These are phyloP conservation scores for Parapsyche elsis DNA, from an alignment of 1,140 invertebrate species.

Conservation along the genomic window DNA sequence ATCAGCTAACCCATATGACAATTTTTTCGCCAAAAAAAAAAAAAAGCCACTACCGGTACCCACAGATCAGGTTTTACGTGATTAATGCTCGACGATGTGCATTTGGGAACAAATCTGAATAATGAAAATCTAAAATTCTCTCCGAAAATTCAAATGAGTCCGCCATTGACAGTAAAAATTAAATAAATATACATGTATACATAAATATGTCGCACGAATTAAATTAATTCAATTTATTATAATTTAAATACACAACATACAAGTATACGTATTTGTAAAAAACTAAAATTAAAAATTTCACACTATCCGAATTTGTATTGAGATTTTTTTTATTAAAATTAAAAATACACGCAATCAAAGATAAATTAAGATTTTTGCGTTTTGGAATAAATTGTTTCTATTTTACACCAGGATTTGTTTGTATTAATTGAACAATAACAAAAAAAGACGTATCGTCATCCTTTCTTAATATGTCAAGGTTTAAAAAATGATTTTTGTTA, in stretches of 20 bases:
- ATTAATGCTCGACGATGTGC: slow-evolving; percentile 21
- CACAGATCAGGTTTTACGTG: slow-evolving; percentile 23
- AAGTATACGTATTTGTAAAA: background rate
- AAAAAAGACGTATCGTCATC: background rate
- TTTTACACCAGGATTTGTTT: too few relatives aligned
- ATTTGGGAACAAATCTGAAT: slow-evolving; percentile 18
- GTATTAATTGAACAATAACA: too few relatives aligned
- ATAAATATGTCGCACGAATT: slow-evolving; percentile 8
- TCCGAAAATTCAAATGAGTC: slow-evolving; percentile 5
- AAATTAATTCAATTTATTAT: slow-evolving; percentile 18
- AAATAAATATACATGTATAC: slow-evolving; percentile 14
- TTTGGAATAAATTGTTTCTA: background rate
- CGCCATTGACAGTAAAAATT: slow-evolving; percentile 18
- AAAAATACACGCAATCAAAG: background rate
- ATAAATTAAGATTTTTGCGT: slow-evolving; percentile 3
- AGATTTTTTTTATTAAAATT: too few relatives aligned
- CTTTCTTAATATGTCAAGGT: background rate
- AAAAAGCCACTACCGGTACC: slow-evolving; percentile 13
- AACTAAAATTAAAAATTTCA: background rate
- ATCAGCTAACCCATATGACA: slow-evolving; percentile 1
- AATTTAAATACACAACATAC: background rate
- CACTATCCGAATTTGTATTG: background rate
- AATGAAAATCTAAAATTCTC: slow-evolving; percentile 8
- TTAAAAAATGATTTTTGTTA: background rate
- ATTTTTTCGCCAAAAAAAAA: background rate